phyloP scores from a whole-genome alignment of 1,140 invertebrate species.

The Anoplophora glabripennis region DNA sequence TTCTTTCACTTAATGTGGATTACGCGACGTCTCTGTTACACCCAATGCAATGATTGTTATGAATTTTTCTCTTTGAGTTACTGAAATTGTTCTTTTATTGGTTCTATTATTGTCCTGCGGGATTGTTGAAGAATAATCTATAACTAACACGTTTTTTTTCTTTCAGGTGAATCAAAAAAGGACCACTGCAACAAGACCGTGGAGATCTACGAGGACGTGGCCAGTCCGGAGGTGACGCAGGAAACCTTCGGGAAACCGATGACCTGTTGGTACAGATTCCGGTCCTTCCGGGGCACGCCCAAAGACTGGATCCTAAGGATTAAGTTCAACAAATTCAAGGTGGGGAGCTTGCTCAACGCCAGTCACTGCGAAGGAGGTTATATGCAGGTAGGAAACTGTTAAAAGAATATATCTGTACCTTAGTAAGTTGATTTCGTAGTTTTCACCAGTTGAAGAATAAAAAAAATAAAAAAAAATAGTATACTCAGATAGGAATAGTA shows the following conservation, averaged over 20 bases:
- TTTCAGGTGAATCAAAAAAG: conserved; percentile 61
- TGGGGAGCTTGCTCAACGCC: conserved; percentile 79
- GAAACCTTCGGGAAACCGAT: conserved; percentile 78
- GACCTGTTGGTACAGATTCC: conserved; percentile 85
- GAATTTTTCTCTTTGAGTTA: no score
- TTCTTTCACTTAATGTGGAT: no score
- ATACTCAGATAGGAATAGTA: no score
- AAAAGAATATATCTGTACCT: no score
- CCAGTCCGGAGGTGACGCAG: conserved; percentile 78
- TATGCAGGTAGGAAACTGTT: conserved; percentile 68
- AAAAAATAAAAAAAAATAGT: no score
- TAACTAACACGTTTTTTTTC: conserved; percentile 26
- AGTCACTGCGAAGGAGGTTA: conserved; percentile 82
- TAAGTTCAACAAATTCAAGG: conserved; percentile 89
- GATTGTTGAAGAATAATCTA: no score
- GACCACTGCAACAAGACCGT: conserved; percentile 91
- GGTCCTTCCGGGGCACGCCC: conserved; percentile 75
- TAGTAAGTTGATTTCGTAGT: no score
- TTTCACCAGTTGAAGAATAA: no score
- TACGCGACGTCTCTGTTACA: no score
- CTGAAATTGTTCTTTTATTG: no score
- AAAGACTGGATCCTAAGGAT: conserved; percentile 86
- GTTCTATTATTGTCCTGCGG: no score
- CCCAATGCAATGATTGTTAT: no score
- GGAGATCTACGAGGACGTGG: conserved; percentile 87